Evolutionary conservation across 2,113 vertebrate species (phyloP), one percentile per base, ranked within the genome.

Genomic region (Eleginops maclovinus): DNA sequence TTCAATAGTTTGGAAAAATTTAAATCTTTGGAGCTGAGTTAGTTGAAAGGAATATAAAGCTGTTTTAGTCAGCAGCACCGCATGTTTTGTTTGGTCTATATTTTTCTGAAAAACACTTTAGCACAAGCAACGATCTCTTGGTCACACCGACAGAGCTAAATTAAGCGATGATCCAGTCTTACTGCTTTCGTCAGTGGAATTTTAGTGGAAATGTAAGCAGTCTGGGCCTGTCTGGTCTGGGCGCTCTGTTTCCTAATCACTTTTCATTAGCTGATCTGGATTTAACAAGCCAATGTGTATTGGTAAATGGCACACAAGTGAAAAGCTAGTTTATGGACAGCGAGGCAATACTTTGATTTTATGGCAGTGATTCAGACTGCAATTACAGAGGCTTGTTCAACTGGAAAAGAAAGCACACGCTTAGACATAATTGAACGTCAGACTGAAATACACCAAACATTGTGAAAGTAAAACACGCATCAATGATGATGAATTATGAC

Each of bases 101-200:
- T 79, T 84, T 88, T 59, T 81, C 66, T 73, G 60, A 77, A 89
- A 75, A 64, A 73, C 41, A 72, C 63, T 53, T 41, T 24, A 62
- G 40, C 19, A 65, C 62, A 68, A 83, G 55, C 67, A 64, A 79
- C 7, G 4, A 75, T 16, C 51, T 77, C 56, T 72, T 87, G 79
- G 82, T 77, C 41, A 50, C 62, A 61, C 14, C 36, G 4, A 44
- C 74, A 15, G 44, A 19, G 70, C 71, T 72, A 80, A 79, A 85
- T 69, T 65, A 80, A 88, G 69, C 64, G 3, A 69, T 75, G 72
- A 77, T 84, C 73, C 44, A 31, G 56, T 43, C 12, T 9, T 50
- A 31, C 43, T 82, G 77, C 88, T 68, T 88, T 87, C 41, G 71
- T 86, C 88, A 89, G 84, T 90, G 89, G 82, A 89, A 90, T 77